A percentile compares a stretch with the other conserved stretches of the same genome.
These are phyloP conservation scores for Cephus spinipes DNA, from an alignment of 2,888 invertebrate species.

Conservation along the genomic window DNA sequence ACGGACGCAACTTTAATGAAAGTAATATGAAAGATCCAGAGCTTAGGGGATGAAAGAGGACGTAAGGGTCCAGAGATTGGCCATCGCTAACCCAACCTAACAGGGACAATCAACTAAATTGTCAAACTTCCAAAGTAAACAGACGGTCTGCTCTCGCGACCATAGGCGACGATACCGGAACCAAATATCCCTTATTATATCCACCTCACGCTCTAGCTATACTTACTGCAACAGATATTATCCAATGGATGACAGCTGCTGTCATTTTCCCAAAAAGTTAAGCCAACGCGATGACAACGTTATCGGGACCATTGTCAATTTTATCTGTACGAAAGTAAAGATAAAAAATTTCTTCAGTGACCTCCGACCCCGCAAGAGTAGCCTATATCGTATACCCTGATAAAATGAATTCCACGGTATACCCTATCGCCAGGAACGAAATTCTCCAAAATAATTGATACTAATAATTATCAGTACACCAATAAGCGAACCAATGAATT, in stretches of 20 bases:
- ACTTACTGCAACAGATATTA: background rate
- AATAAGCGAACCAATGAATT: background rate
- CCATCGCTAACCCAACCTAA: slow-evolving; percentile 13
- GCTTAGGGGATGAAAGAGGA: background rate
- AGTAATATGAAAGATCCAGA: background rate
- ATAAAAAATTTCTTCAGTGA: background rate
- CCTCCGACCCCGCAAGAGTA: background rate
- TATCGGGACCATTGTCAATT: background rate
- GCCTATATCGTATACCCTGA: background rate
- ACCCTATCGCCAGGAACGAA: too few relatives aligned
- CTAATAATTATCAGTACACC: background rate
- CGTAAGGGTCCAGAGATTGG: slow-evolving; percentile 5
- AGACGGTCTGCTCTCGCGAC: slow-evolving; percentile 1
- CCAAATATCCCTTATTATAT: background rate
- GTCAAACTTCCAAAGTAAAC: slow-evolving; percentile 27
- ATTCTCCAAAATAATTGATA: background rate
- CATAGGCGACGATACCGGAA: background rate
- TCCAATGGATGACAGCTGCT: background rate
- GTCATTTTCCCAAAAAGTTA: background rate
- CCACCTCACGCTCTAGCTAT: background rate
- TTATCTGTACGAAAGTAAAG: background rate
- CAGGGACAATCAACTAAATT: slow-evolving; percentile 26
- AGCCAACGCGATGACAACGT: background rate
- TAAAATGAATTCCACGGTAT: too few relatives aligned
- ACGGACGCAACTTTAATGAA: background rate